phyloP scores from a whole-genome alignment of 2,797 vertebrate species.

The Garrulus glandarius region DNA sequence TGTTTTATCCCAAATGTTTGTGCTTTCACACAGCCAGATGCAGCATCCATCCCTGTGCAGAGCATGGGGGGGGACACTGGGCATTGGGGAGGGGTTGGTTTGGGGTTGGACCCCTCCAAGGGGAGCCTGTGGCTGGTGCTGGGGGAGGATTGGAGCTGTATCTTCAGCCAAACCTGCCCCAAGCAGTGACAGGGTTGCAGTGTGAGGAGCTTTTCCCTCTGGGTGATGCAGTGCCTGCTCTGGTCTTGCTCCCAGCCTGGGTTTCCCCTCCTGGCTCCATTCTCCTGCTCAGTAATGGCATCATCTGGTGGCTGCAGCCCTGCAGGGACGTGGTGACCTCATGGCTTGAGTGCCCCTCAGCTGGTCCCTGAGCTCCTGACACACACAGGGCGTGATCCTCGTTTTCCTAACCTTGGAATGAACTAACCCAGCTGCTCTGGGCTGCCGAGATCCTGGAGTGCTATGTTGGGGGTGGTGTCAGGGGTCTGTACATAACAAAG shows the following conservation, averaged over 20 bases:
- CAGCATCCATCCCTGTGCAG: not conserved
- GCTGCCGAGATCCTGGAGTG: not conserved
- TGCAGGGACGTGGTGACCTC: not conserved
- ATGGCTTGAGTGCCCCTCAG: not conserved
- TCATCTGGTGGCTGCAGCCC: not conserved
- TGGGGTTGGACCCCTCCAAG: not conserved
- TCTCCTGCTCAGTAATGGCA: not conserved
- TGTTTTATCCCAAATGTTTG: not conserved
- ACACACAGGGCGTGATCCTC: not conserved
- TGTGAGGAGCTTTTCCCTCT: not conserved
- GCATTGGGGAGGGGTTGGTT: not conserved
- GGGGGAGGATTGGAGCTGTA: not conserved
- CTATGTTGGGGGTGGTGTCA: not conserved
- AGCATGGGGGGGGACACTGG: not conserved
- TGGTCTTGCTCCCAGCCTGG: not conserved
- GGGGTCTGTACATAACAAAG: not conserved
- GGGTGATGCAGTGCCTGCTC: not conserved
- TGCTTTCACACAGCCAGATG: not conserved
- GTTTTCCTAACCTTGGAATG: accelerated
- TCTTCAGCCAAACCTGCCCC: not conserved
- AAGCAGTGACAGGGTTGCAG: not conserved
- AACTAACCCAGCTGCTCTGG: not conserved
- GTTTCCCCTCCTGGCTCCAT: not conserved
- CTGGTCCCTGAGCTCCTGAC: not conserved
- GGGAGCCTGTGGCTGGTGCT: not conserved